These are phyloP conservation scores for Aythya fuligula DNA, from an alignment of 2,797 vertebrate species.

Conservation along the genomic window DNA sequence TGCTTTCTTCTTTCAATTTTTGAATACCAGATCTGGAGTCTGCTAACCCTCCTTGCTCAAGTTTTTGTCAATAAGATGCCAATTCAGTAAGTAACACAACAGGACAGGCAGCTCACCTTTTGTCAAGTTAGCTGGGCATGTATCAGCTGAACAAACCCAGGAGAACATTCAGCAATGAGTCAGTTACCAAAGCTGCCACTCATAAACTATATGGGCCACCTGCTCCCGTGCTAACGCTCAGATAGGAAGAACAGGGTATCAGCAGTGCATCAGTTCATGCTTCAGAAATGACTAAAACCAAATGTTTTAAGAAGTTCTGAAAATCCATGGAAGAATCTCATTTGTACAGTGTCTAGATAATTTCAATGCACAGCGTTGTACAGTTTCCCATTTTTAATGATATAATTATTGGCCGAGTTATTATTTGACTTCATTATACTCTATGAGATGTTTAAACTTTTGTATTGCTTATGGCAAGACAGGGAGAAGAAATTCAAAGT, in stretches of 20 bases:
- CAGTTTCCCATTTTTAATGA: not conserved
- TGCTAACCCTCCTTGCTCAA: not conserved
- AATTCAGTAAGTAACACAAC: not conserved
- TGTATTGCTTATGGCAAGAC: not conserved
- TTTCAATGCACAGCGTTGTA: not conserved
- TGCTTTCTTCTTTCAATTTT: not conserved
- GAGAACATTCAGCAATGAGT: fast-evolving
- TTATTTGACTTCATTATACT: not conserved
- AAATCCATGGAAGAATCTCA: not conserved
- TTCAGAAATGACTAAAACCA: not conserved
- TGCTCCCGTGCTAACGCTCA: not conserved
- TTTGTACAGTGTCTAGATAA: not conserved
- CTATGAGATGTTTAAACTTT: not conserved
- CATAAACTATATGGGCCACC: not conserved
- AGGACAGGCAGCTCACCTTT: not conserved
- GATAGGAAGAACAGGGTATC: not conserved
- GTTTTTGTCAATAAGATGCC: not conserved
- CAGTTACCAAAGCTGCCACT: not conserved
- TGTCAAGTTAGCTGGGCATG: not conserved
- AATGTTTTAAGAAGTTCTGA: not conserved
- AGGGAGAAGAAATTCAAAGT: conserved; percentile 17
- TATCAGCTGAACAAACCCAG: not conserved
- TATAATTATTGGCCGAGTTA: not conserved
- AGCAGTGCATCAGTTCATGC: not conserved
- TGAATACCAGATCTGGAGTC: not conserved